Base-by-base conservation (phyloP, 2,113 vertebrate species). In the Oncorhynchus masou region DNA sequence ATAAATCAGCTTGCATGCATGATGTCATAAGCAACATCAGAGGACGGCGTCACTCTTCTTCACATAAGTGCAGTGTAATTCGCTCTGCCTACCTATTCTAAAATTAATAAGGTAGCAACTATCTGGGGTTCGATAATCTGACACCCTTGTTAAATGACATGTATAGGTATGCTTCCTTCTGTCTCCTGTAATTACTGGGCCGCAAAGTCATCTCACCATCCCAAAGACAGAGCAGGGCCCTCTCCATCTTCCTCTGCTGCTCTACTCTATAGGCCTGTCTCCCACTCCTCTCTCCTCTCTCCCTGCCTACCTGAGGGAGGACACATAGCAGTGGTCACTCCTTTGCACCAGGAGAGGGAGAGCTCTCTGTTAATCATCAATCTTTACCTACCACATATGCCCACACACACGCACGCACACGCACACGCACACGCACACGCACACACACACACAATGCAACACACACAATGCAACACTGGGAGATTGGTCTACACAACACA, bases 1-100 rank as follows among this genome's bases (percentile, higher is more conserved):
- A 80, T 84, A 84, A 90, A 86, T 84, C 87, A 83, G 78, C 69
- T 70, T 67, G 79, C 74, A 78, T 5, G 51, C 16, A 19, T 54
- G 16, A 79, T 57, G 74, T 71, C 48, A 86, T 78, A 75, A 85
- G 73, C 34, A 83, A 73, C 57, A 73, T 54, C 66, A 49, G 76
- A 82, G 69, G 74, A 87, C 76, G 68, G 59, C 68, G 73, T 74
- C 69, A 62, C 74, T 74, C 71, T 77, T 77, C 51, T 22, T 68
- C 68, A 65, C 81, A 76, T 75, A 81, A 85, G 79, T 82, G 72
- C 68, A 62, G 69, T 84, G 74, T 82, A 49, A 87, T 87, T 79
- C 81, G 79, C 66, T 81, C 78, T 86, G 71, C 70, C 75, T 60
- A 54, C 79, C 64, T 86, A 68, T 86, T 83, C 74, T 70, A 73